These are phyloP conservation scores for Hypanus sabinus DNA, from an alignment of 2,113 vertebrate genomes.

Conservation along the genomic window DNA sequence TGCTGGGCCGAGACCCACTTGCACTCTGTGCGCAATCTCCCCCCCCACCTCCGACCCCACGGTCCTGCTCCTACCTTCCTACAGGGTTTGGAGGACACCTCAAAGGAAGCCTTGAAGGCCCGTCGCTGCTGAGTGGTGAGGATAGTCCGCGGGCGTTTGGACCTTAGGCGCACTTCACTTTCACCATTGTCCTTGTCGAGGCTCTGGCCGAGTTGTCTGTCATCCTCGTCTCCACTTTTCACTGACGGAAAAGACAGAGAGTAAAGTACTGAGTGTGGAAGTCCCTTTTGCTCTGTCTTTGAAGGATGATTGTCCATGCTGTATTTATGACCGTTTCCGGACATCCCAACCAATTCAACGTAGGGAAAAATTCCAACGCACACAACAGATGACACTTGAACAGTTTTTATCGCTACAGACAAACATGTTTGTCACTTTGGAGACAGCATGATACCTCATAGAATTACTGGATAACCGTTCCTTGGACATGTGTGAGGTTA, in stretches of 20 bases:
- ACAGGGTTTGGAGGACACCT: constrained; percentile 83
- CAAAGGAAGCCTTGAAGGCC: constrained; percentile 85
- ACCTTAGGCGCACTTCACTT: constrained; percentile 75
- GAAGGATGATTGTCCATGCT: background rate
- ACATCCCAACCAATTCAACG: background rate
- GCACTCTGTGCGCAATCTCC: background rate
- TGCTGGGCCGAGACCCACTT: background rate
- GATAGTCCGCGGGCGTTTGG: constrained; percentile 80
- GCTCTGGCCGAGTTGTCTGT: constrained; percentile 52
- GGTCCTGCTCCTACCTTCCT: constrained; percentile 62
- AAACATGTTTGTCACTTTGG: background rate
- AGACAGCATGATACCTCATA: background rate
- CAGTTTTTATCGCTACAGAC: background rate
- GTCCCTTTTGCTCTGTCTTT: background rate
- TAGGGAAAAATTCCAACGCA: background rate
- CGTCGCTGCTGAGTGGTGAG: constrained; percentile 81
- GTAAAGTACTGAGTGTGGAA: background rate
- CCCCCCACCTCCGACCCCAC: background rate
- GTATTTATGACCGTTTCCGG: background rate
- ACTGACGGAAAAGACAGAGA: constrained; percentile 50
- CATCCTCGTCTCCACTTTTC: constrained; percentile 80
- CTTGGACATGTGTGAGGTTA: too few relatives aligned
- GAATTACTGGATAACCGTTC: too few relatives aligned
- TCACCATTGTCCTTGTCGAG: constrained; percentile 69
- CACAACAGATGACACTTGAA: too few relatives aligned